Percentiles rank a stretch among this genome's conserved stretches.
phyloP scores from a whole-genome alignment of 37 sponge, comb jelly and placozoan genomes.

The Dysidea cf. avara region DNA sequence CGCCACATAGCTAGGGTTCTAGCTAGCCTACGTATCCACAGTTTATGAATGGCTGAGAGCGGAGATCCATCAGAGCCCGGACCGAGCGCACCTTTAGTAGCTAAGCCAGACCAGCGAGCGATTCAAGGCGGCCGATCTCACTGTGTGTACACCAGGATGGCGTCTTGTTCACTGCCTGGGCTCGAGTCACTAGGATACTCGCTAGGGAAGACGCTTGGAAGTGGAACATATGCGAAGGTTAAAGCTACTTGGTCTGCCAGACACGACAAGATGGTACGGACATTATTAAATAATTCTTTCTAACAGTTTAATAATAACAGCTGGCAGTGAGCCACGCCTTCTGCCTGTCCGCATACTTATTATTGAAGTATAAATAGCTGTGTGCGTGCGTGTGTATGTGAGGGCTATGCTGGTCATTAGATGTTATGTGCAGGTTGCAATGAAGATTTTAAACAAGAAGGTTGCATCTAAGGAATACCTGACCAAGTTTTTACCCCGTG shows the following conservation, averaged over 20 bases:
- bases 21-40: too few relatives aligned
- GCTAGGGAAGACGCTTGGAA: constrained; percentile 73
- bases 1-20: too few relatives aligned
- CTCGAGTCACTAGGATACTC: constrained; percentile 43
- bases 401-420: not conserved
- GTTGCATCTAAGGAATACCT: constrained; percentile 83
- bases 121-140: too few relatives aligned
- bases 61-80: too few relatives aligned
- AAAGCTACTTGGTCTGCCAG: constrained; percentile 65
- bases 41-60: too few relatives aligned
- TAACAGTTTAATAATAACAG: too few relatives aligned
- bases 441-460: constrained; percentile 84
- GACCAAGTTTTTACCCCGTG: constrained; percentile 84
- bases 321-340: constrained; percentile 23
- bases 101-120: too few relatives aligned
- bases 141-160: too few relatives aligned
- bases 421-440: constrained; percentile 65
- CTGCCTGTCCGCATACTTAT: not conserved
- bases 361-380: not conserved
- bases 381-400: not conserved
- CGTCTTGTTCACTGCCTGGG: constrained; percentile 12
- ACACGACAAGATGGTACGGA: constrained; percentile 54
- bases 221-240: constrained; percentile 91
- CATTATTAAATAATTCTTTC: too few relatives aligned
- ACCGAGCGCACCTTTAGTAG: too few relatives aligned